Evolutionary conservation across 2,888 invertebrate genomes (phyloP), one percentile per base, ranked within the genome.

Genomic region (Tenthredo distinguenda): DNA sequence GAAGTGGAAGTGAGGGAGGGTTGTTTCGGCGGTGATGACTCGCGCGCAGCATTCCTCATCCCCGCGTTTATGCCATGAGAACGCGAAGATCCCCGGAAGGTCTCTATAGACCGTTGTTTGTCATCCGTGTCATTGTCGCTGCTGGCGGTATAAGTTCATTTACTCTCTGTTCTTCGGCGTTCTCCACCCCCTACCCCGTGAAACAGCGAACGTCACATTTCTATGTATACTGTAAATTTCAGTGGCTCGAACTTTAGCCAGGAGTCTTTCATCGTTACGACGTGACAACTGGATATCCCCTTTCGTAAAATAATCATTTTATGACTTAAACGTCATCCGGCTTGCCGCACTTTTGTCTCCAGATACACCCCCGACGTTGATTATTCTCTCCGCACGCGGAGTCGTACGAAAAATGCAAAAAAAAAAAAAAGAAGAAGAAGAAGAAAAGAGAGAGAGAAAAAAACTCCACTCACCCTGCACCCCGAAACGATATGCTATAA

Each of bases 51-150:
- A 81, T 62, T 62, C 40, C 40, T 81, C 81, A 58, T 81, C 37
- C 58, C 40, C 12, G 1, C n/a, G 10, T 47, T 15, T 47, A n/a
- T 18, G 12, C 15, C 26, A 15, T 76, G 58, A 62, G 21, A 34
- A 31, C 50, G 40, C 15, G 34, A n/a, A n/a, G 58, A 62, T 62
- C 40, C 58, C 81, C 81, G 81, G 81, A 62, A 81, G 81, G 40
- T n/a, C 40, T 55, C 77, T 55, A 21, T 58, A 37, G 58, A 79
- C 81, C 40, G 62, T 58, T 81, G 81, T 81, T 81, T 81, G 81
- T 81, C 81, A 81, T 81, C 62, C 81, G n/a, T 81, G 81, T 81
- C 81, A 81, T 81, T 81, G 62, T 81, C 37, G 58, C 40, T 26
- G 34, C 50, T 55, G 34, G 47, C 55, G 55, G 34, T 55, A 34